phyloP scores from a whole-genome alignment of 2,797 vertebrate species.

The Sebastes cheni region DNA sequence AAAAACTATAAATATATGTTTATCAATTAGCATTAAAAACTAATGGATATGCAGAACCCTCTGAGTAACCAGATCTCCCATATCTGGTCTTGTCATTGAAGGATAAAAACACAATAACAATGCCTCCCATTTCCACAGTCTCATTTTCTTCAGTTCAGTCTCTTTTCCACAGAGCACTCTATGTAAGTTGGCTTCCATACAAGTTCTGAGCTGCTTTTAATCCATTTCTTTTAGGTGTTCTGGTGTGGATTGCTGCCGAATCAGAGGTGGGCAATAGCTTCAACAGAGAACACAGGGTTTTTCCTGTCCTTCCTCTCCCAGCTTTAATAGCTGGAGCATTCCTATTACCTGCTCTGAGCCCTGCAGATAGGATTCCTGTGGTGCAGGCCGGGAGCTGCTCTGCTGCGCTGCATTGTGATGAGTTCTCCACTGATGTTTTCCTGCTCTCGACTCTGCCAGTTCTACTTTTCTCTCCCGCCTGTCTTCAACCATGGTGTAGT shows the following conservation, averaged over 20 bases:
- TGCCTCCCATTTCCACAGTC: background rate
- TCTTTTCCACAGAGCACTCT: background rate
- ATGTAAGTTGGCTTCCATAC: slow-evolving; percentile 23
- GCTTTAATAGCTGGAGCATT: slow-evolving; percentile 83
- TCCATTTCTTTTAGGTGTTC: slow-evolving; percentile 40
- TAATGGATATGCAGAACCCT: slow-evolving; percentile 2
- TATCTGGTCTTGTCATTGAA: background rate
- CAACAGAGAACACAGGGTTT: slow-evolving; percentile 71
- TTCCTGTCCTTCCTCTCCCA: slow-evolving; percentile 73
- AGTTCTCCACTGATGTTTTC: slow-evolving; percentile 84
- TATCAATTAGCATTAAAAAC: slow-evolving; percentile 36
- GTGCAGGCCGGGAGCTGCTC: slow-evolving; percentile 78
- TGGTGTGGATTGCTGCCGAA: slow-evolving; percentile 49
- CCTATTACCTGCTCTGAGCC: slow-evolving; percentile 85
- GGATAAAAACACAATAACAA: background rate
- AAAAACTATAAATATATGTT: background rate
- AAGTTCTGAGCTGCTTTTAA: slow-evolving; percentile 45
- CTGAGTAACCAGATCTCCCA: background rate
- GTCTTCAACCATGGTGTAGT: slow-evolving; percentile 45
- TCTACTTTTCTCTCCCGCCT: slow-evolving; percentile 68
- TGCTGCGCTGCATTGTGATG: slow-evolving; percentile 83
- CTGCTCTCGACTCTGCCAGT: slow-evolving; percentile 75
- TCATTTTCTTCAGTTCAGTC: slow-evolving; percentile 10
- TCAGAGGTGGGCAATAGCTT: slow-evolving; percentile 66
- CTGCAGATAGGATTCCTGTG: slow-evolving; percentile 83